phyloP scores from a whole-genome alignment of 2,888 invertebrate genomes.

The Eupithecia centaureata region DNA sequence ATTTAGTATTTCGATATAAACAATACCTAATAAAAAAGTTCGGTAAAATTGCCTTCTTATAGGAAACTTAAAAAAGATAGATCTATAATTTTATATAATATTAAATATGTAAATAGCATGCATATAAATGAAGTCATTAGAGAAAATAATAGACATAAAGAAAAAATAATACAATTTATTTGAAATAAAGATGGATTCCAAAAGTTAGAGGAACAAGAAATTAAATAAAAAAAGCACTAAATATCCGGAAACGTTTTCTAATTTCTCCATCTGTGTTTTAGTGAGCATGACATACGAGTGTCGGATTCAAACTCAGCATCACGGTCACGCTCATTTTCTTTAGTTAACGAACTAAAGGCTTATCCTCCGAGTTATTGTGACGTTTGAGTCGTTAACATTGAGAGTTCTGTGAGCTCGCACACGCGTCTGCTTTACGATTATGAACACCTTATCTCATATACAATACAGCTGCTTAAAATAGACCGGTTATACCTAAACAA shows the following conservation, averaged over 20 bases:
- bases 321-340: conserved; percentile 72
- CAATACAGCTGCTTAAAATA: conserved; percentile 12
- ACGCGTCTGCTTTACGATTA: conserved; percentile 24
- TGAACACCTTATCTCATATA: conserved; percentile 19
- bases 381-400: conserved; percentile 44
- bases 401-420: conserved; percentile 31
- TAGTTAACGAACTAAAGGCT: conserved; percentile 63
- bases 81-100: too few relatives aligned
- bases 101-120: too few relatives aligned
- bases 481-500: conserved; percentile 2
- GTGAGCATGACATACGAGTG: conserved; percentile 52
- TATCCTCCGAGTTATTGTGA: conserved; percentile 47
- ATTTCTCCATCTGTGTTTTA: conserved; percentile 43
- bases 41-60: too few relatives aligned
- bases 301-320: conserved; percentile 50
- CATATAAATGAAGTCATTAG: too few relatives aligned
- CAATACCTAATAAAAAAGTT: too few relatives aligned
- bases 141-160: too few relatives aligned
- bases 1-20: too few relatives aligned
- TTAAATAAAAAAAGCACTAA: too few relatives aligned
- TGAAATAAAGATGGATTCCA: too few relatives aligned
- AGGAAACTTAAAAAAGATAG: too few relatives aligned
- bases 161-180: too few relatives aligned
- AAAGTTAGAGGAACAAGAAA: too few relatives aligned
- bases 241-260: conserved; percentile 39